Percentiles rank a stretch among this genome's conserved stretches.
Evolutionary conservation across 1,140 invertebrate species (phyloP).

Genomic region (Prorops nasuta): DNA sequence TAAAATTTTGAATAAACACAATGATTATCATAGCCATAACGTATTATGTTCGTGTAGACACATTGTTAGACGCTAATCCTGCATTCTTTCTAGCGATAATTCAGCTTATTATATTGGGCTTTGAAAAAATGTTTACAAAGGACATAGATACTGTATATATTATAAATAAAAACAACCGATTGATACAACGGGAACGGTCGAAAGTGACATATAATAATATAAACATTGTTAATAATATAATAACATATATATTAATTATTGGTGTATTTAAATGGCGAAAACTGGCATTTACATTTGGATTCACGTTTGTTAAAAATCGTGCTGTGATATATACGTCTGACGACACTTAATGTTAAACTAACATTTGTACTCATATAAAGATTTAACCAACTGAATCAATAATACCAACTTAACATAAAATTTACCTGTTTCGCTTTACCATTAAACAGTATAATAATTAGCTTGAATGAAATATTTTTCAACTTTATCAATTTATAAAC

Average conservation of each 20-base stretch:
- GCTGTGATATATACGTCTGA: constrained; percentile 46
- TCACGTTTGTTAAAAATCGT: constrained; percentile 44
- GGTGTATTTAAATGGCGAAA: constrained; percentile 35
- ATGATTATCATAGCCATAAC: background rate
- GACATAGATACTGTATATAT: background rate
- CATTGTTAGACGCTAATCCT: background rate
- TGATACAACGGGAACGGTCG: constrained; percentile 9
- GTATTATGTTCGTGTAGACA: background rate
- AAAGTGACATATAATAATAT: constrained; percentile 14
- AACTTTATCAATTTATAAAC: no score
- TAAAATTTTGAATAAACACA: background rate
- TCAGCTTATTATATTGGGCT: background rate
- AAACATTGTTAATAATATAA: constrained; percentile 30
- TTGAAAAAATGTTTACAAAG: no score
- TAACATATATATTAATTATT: constrained; percentile 32
- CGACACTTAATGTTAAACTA: constrained; percentile 29
- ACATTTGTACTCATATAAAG: constrained; percentile 17
- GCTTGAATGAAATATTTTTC: no score
- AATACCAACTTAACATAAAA: no score
- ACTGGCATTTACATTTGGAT: constrained; percentile 19
- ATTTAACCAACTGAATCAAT: no score
- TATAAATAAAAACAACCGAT: background rate
- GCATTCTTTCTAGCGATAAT: background rate
- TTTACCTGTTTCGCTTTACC: no score
- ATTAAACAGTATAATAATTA: no score